Evolutionary conservation across 2,797 vertebrate species (phyloP).

Genomic region (Petrocephalus sullivani): DNA sequence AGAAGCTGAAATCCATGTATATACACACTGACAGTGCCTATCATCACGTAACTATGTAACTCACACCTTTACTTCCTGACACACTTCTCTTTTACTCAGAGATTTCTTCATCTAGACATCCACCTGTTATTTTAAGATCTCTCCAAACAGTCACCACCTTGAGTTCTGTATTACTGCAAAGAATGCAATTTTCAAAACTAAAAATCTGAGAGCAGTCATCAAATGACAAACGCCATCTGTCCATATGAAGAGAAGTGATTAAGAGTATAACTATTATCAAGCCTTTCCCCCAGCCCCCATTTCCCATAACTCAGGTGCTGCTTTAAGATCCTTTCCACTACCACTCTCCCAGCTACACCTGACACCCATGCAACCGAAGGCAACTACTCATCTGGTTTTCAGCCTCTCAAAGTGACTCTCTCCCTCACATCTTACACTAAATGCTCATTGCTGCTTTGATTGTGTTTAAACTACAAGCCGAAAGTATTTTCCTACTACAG

Average conservation of each 20-base stretch:
- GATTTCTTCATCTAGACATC: neutral
- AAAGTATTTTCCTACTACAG: neutral
- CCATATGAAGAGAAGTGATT: neutral
- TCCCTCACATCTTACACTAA: neutral
- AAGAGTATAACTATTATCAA: neutral
- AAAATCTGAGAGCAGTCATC: neutral
- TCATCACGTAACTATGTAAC: neutral
- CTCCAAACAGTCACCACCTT: neutral
- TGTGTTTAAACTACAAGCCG: neutral
- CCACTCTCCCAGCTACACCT: neutral
- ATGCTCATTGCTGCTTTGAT: neutral
- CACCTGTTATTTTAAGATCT: neutral
- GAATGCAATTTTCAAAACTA: neutral
- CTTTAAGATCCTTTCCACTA: neutral
- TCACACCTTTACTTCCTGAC: neutral
- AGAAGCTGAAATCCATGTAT: neutral
- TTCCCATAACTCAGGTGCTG: neutral
- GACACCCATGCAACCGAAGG: neutral
- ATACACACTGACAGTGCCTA: neutral
- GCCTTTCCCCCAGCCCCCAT: neutral
- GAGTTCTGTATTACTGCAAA: neutral
- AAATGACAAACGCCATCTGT: neutral
- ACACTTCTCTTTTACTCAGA: neutral
- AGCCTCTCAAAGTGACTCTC: neutral
- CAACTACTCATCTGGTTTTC: neutral